Conservation (phyloP, 2,797 vertebrate species). For the Enteromius unitaeniatus region DNA sequence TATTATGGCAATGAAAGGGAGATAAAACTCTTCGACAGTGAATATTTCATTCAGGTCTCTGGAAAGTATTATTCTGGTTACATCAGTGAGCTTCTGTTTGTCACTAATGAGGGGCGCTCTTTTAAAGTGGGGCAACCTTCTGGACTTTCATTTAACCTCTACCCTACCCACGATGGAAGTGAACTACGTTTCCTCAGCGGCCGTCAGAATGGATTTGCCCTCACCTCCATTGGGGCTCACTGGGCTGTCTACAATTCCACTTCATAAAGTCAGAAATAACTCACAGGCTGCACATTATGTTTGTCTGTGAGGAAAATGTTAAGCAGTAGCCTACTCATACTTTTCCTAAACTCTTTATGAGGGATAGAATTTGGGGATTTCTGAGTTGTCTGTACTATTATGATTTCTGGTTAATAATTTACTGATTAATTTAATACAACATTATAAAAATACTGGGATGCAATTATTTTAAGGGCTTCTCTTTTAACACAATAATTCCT, state of each 20-base stretch:
- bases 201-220: not conserved
- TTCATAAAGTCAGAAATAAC: not conserved
- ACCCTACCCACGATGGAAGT: fast-evolving
- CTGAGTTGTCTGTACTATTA: not conserved
- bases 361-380: not conserved
- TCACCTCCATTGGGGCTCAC: slow-evolving; percentile 55
- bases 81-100: slow-evolving; percentile 61
- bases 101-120: slow-evolving; percentile 59
- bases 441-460: not conserved
- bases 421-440: not conserved
- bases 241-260: slow-evolving; percentile 18
- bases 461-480: not conserved
- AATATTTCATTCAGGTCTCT: slow-evolving; percentile 63
- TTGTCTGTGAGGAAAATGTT: slow-evolving; percentile 1
- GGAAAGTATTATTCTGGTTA: slow-evolving; percentile 59
- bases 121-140: slow-evolving; percentile 30
- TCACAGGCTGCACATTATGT: too few species aligned
- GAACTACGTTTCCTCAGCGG: slow-evolving; percentile 62
- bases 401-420: not conserved
- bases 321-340: not conserved
- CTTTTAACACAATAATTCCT: not conserved
- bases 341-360: not conserved
- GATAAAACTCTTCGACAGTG: slow-evolving; percentile 42
- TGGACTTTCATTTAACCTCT: slow-evolving; percentile 58
- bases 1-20: fast-evolving